Percentiles rank a stretch among this genome's conserved stretches.
These are phyloP conservation scores for Montipora efflorescens DNA, from an alignment of 64 coral and sea anemone genomes.

Conservation along the genomic window DNA sequence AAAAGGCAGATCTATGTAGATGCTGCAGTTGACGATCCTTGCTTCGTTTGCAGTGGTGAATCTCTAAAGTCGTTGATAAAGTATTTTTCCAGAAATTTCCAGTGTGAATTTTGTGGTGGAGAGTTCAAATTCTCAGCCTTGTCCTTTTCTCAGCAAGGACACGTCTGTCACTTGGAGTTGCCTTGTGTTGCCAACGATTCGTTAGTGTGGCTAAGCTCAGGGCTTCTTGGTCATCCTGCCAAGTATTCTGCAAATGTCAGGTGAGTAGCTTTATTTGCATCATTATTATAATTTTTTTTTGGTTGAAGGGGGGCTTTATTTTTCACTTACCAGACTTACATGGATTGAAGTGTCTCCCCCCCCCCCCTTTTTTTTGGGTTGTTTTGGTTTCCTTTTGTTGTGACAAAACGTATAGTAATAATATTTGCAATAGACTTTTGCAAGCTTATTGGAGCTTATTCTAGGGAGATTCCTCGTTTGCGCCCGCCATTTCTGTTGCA, in stretches of 20 bases:
- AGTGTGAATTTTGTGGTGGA: neutral
- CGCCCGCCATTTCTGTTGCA: too few species aligned
- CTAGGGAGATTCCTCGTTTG: too few species aligned
- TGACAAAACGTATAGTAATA: too few species aligned
- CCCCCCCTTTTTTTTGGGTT: too few species aligned
- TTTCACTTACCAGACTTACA: too few species aligned
- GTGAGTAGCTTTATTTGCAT: neutral
- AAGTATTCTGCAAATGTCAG: slow-evolving; percentile 6
- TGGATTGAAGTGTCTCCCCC: too few species aligned
- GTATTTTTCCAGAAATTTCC: neutral
- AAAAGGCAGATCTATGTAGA: neutral
- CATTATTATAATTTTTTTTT: too few species aligned
- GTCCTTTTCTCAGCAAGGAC: neutral
- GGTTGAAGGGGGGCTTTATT: too few species aligned
- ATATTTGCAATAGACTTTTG: too few species aligned
- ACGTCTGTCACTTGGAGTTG: neutral
- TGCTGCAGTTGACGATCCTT: neutral
- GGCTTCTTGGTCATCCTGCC: neutral
- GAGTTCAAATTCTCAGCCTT: neutral
- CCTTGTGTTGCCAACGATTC: neutral
- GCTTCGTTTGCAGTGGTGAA: neutral
- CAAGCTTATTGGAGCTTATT: too few species aligned
- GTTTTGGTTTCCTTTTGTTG: too few species aligned
- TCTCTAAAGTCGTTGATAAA: neutral
- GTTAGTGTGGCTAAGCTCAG: neutral